These are phyloP conservation scores for Emys orbicularis DNA, from an alignment of 2,797 vertebrate species.

Conservation along the genomic window DNA sequence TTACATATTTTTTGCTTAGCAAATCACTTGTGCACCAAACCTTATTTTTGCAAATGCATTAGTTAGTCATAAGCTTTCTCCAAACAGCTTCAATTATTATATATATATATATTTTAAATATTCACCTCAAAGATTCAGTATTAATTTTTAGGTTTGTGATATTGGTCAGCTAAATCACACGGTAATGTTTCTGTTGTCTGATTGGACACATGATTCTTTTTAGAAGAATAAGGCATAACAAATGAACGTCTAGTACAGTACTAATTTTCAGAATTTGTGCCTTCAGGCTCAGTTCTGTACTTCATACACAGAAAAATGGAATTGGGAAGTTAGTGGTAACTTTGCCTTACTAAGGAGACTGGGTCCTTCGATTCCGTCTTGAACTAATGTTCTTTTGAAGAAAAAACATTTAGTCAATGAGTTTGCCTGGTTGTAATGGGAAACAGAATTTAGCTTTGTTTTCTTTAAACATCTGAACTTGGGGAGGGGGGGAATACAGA, in stretches of 20 bases:
- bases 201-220: background rate
- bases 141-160: background rate
- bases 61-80: background rate
- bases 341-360: background rate
- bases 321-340: background rate
- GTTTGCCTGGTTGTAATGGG: background rate
- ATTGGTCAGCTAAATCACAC: background rate
- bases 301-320: background rate
- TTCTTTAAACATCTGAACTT: no score
- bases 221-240: background rate
- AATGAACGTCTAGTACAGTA: background rate
- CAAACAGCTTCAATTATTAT: background rate
- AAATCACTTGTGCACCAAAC: background rate
- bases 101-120: no score
- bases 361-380: background rate
- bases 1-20: background rate
- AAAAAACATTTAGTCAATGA: background rate
- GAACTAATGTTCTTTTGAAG: background rate
- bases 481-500: no score
- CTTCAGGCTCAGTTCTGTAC: background rate
- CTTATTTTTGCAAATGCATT: background rate
- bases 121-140: background rate
- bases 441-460: background rate
- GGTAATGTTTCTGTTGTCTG: background rate
- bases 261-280: background rate